Percentiles rank a stretch among this genome's conserved stretches.
These are phyloP conservation scores for Tinea pellionella DNA, from an alignment of 2,888 invertebrate genomes.

Conservation along the genomic window DNA sequence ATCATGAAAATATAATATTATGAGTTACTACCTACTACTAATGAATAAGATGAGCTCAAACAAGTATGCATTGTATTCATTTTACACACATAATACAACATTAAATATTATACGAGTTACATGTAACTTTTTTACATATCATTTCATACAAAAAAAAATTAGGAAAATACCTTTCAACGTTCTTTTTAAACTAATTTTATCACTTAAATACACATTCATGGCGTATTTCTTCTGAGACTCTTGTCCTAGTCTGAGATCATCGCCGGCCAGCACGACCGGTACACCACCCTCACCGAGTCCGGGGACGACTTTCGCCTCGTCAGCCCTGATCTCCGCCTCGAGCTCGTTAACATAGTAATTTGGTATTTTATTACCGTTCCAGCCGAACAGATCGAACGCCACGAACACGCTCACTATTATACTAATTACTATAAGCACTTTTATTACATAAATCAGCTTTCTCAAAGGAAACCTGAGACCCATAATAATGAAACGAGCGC, in stretches of 20 bases:
- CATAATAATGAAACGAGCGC: neutral
- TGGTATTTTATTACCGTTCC: constrained; percentile 25
- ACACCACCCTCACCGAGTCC: constrained; percentile 79
- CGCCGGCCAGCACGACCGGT: constrained; percentile 73
- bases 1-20: too few species aligned
- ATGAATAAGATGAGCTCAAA: neutral
- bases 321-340: constrained; percentile 67
- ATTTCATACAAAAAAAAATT: neutral
- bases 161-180: constrained; percentile 70
- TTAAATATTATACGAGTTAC: neutral
- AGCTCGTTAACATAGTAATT: neutral
- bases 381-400: constrained; percentile 31
- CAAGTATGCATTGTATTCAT: too few species aligned
- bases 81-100: too few species aligned
- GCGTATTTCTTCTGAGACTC: constrained; percentile 84
- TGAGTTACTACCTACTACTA: too few species aligned
- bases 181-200: constrained; percentile 87
- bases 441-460: constrained; percentile 49
- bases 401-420: constrained; percentile 41
- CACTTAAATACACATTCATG: constrained; percentile 88
- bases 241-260: constrained; percentile 75
- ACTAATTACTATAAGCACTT: constrained; percentile 36
- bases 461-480: constrained; percentile 43
- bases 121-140: neutral
- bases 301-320: constrained; percentile 74